A percentile compares a stretch with the other conserved stretches of the same genome.
These are phyloP conservation scores for Otus sunia DNA, from an alignment of 2,113 vertebrate species.

Conservation along the genomic window DNA sequence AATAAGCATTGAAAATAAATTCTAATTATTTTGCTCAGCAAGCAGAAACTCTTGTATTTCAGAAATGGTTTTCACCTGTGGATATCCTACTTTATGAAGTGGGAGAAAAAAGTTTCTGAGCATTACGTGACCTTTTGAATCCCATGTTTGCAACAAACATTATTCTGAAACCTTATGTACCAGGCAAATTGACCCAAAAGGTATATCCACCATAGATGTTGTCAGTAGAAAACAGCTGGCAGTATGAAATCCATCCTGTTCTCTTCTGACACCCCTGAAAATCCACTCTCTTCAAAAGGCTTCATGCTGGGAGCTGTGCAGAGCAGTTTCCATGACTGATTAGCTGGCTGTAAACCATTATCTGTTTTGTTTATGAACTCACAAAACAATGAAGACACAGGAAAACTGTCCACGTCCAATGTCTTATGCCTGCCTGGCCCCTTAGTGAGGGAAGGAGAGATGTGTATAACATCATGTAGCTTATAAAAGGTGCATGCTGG, in stretches of 20 bases:
- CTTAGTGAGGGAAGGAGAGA: neutral
- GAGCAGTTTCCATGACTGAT: neutral
- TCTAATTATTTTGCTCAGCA: neutral
- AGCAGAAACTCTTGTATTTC: neutral
- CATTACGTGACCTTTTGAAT: neutral
- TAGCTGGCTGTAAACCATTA: neutral
- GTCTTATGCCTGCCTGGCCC: neutral
- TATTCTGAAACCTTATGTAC: neutral
- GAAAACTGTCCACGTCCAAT: accelerated
- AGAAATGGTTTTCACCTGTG: neutral
- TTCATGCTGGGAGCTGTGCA: neutral
- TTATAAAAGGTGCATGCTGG: neutral
- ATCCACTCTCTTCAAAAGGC: neutral
- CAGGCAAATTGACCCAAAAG: neutral
- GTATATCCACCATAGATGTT: neutral
- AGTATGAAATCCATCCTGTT: neutral
- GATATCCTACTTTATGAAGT: neutral
- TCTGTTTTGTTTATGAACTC: neutral
- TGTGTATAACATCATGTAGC: neutral
- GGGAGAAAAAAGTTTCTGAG: neutral
- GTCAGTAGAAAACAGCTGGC: neutral
- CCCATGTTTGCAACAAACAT: neutral
- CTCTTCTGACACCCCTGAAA: neutral
- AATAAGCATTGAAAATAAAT: neutral
- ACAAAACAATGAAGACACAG: neutral